Percentiles rank a stretch among this genome's conserved stretches.
phyloP scores from a whole-genome alignment of 1,140 invertebrate genomes.

The Ectropis grisescens region DNA sequence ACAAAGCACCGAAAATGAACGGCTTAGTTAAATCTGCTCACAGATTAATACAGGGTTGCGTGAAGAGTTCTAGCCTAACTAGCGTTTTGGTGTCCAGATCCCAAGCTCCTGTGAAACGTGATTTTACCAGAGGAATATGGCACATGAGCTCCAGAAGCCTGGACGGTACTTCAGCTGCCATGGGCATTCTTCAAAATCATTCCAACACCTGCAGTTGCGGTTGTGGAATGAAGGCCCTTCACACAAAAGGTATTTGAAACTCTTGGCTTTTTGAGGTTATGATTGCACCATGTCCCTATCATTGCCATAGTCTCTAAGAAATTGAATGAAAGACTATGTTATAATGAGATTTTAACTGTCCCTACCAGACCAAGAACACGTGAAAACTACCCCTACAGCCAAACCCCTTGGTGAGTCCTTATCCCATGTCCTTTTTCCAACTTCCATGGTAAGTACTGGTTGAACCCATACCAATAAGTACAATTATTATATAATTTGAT shows the following conservation, averaged over 20 bases:
- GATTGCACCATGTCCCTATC: constrained; percentile 32
- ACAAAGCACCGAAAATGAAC: constrained; percentile 75
- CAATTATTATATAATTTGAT: not conserved
- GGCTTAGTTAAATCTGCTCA: constrained; percentile 74
- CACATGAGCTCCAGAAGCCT: constrained; percentile 71
- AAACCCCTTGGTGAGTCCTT: constrained; percentile 49
- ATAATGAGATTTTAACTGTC: too few relatives aligned
- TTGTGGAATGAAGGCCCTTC: constrained; percentile 71
- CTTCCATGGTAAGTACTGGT: not conserved
- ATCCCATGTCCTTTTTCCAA: constrained; percentile 3
- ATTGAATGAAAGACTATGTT: too few relatives aligned
- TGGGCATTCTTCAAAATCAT: constrained; percentile 49
- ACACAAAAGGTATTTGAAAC: constrained; percentile 76
- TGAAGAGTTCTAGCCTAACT: constrained; percentile 56
- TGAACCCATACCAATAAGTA: not conserved
- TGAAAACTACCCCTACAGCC: too few relatives aligned
- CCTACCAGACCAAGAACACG: too few relatives aligned
- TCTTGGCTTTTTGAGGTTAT: constrained; percentile 47
- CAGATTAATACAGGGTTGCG: constrained; percentile 61
- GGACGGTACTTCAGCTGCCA: constrained; percentile 28
- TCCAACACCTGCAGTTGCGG: constrained; percentile 74
- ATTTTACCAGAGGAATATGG: constrained; percentile 77
- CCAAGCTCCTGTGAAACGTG: constrained; percentile 70
- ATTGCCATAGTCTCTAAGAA: too few relatives aligned
- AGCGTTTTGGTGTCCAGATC: constrained; percentile 58